Percentiles rank a stretch among this genome's conserved stretches.
Conservation (phyloP, 2,113 vertebrate genomes). For the Rhea americana region DNA sequence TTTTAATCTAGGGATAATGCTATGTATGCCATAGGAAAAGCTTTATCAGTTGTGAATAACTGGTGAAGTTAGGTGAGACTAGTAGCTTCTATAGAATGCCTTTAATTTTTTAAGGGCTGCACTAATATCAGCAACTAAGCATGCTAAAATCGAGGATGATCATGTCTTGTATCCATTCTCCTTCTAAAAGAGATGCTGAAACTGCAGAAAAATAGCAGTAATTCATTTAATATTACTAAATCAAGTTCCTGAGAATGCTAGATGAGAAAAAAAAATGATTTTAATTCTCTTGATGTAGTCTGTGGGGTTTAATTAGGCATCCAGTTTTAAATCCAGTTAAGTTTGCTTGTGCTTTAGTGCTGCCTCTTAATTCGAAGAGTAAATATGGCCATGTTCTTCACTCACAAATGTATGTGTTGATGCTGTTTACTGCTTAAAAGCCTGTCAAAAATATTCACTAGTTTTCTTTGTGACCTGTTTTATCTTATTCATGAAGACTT, state of each 20-base stretch:
- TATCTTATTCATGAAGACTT: neutral
- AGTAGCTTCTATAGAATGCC: neutral
- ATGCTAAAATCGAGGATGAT: neutral
- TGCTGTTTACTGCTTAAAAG: neutral
- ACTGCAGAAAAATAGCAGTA: neutral
- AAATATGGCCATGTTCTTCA: neutral
- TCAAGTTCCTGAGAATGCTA: neutral
- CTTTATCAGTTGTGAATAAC: neutral
- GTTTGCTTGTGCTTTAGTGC: conserved; percentile 8
- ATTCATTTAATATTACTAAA: neutral
- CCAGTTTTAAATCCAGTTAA: conserved; percentile 8
- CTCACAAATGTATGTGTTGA: neutral
- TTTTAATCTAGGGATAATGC: neutral
- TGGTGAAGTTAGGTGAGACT: neutral
- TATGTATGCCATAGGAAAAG: neutral
- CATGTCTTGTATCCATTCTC: neutral
- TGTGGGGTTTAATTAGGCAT: neutral
- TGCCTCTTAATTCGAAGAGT: neutral
- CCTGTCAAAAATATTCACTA: neutral
- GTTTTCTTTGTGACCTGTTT: neutral
- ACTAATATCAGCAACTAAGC: neutral
- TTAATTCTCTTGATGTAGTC: neutral
- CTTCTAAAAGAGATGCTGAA: neutral
- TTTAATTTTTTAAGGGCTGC: neutral
- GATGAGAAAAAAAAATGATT: neutral